Conservation (phyloP, 2,888 invertebrate species). For the Agrenia bidenticulata region DNA sequence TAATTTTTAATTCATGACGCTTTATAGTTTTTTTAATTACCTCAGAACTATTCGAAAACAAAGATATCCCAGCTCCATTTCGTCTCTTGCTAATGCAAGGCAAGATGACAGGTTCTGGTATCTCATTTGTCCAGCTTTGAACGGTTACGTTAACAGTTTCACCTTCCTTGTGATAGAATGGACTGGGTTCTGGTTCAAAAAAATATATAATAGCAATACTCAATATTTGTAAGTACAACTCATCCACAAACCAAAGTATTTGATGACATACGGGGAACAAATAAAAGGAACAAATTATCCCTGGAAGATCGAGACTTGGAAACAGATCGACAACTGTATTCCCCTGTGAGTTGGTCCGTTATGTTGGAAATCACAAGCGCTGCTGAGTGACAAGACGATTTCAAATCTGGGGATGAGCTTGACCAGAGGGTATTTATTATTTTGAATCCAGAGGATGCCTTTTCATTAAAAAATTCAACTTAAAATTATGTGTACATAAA, state of each 20-base stretch:
- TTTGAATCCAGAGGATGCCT: conserved; percentile 41
- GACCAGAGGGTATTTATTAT: conserved; percentile 38
- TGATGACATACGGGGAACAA: conserved; percentile 36
- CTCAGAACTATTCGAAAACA: conserved; percentile 20
- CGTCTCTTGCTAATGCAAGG: conserved; percentile 37
- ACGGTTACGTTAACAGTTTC: conserved; percentile 35
- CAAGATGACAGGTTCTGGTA: conserved; percentile 15
- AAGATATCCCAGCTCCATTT: conserved; percentile 8
- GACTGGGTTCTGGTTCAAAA: conserved; percentile 31
- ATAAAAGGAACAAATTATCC: conserved; percentile 34
- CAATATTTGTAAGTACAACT: too few relatives aligned
- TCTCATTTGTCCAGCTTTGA: conserved; percentile 19
- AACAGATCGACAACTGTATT: conserved; percentile 30
- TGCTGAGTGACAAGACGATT: conserved; percentile 31
- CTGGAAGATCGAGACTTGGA: neutral
- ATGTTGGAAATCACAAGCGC: conserved; percentile 37
- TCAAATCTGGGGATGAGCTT: conserved; percentile 11
- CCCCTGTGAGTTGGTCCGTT: conserved; percentile 39
- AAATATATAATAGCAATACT: too few relatives aligned
- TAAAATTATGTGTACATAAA: neutral
- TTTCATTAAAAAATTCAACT: neutral
- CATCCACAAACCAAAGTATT: too few relatives aligned
- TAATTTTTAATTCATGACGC: neutral
- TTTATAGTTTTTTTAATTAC: neutral
- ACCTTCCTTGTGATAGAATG: conserved; percentile 28